Base-by-base conservation (phyloP, 2,888 invertebrate species). In the Drosophila hamatofila region DNA sequence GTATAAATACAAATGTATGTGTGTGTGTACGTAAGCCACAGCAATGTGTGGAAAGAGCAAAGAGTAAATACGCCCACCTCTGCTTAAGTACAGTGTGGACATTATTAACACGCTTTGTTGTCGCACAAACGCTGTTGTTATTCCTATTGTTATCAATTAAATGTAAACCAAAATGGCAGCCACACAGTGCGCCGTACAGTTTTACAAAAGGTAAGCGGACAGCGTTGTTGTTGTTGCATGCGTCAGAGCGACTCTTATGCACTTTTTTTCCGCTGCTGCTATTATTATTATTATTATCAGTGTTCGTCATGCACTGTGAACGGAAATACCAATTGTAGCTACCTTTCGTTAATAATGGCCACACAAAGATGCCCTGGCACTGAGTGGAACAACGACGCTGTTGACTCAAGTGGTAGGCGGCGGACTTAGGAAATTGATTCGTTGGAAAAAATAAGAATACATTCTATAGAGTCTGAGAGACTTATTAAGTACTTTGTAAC, bases 301-400 rank as follows among this genome's bases (percentile, higher is more conserved):
- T 66, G 64, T 55, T 78, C 68, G 72, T 74, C 83, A 77, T 77
- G 65, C 61, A 72, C 72, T 62, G 62, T 42, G 59, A 87, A 49
- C 84, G 84, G 84, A 84, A 83, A 76, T 83, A 78, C 87, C 84
- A 84, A 84, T 84, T 84, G 84, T 83, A 72, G 79, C 84, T 84
- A 84, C 84, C 84, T 84, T 84, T 86, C 63, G 78, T 75, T 87
- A 83, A 85, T 83, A 85, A 75, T 72, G 64, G 62, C 59, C 68
- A 61, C 81, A 83, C 52, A 70, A 83, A 80, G 82, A 83, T 75
- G 83, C 55, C 61, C 58, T 64, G 68, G 55, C 61, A 67, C 48
- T 25, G 71, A 60, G 48, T 72, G 63, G 39, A 60, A 58, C 59
- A 65, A 55, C 33, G 46, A 42, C 23, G 18, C 37, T 46, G 75